These are phyloP conservation scores for Clusia tigrina DNA, from an alignment of 2,888 invertebrate species.

Conservation along the genomic window DNA sequence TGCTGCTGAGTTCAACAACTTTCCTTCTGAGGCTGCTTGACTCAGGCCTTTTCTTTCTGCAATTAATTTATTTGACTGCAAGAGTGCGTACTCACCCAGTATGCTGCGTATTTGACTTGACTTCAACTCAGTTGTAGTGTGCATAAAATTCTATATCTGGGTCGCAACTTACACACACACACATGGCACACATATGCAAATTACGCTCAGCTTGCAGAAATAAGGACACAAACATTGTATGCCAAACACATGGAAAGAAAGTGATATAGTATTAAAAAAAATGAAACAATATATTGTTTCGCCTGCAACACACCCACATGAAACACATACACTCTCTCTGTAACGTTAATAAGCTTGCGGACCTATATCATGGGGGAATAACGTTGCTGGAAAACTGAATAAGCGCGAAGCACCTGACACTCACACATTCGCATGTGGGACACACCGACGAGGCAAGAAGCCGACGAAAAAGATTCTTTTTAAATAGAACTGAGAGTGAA, in stretches of 20 bases:
- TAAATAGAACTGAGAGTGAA: conserved; percentile 2
- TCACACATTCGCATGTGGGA: conserved; percentile 16
- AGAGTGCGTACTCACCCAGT: too few species aligned
- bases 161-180: conserved; percentile 6
- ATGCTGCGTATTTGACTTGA: too few species aligned
- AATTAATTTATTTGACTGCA: too few species aligned
- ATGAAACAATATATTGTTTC: too few species aligned
- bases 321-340: too few species aligned
- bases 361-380: too few species aligned
- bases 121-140: too few species aligned
- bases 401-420: neutral
- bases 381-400: too few species aligned
- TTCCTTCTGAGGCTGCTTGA: too few species aligned
- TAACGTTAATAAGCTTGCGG: too few species aligned
- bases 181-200: conserved; percentile 46
- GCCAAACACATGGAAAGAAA: neutral
- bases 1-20: neutral
- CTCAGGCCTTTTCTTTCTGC: too few species aligned
- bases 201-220: conserved; percentile 54
- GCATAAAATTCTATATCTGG: neutral
- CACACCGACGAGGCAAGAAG: conserved; percentile 12
- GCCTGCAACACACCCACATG: too few species aligned
- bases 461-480: conserved; percentile 21
- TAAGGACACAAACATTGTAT: conserved; percentile 19
- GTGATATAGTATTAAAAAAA: neutral